A percentile compares a stretch with the other conserved stretches of the same genome.
Evolutionary conservation across 2,797 vertebrate genomes (phyloP).

Genomic region (Eospalax fontanierii): DNA sequence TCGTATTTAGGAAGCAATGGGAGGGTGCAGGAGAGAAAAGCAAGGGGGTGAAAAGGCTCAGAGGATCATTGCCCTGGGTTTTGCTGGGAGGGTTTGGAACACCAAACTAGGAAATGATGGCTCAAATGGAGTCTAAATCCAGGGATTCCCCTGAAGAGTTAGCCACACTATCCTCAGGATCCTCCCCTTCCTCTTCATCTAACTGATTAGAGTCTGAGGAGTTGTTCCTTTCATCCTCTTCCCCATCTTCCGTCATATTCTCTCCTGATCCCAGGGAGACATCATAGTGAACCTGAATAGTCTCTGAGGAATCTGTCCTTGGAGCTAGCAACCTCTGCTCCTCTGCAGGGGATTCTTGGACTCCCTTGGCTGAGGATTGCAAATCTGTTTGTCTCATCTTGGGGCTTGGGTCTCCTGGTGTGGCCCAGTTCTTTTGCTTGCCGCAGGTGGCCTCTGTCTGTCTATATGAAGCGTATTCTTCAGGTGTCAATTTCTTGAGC

Average conservation of each 20-base stretch:
- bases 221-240: constrained; percentile 85
- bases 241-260: constrained; percentile 89
- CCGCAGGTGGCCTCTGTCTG: constrained; percentile 93
- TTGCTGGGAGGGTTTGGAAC: constrained; percentile 9
- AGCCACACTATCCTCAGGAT: constrained; percentile 93
- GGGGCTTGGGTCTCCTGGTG: constrained; percentile 89
- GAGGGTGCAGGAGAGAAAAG: neutral
- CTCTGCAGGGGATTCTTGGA: neutral
- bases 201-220: constrained; percentile 83
- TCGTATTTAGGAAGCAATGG: neutral
- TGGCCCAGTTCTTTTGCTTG: constrained; percentile 92
- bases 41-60: neutral
- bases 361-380: constrained; percentile 90
- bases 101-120: neutral
- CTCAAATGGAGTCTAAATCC: constrained; percentile 93
- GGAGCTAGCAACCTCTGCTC: too few species aligned
- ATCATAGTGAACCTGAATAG: rapidly evolving
- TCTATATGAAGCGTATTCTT: constrained; percentile 94
- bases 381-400: constrained; percentile 89
- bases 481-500: constrained; percentile 93
- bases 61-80: neutral
- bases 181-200: constrained; percentile 92
- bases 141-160: constrained; percentile 91
- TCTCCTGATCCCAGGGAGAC: constrained; percentile 84
- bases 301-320: neutral